phyloP scores from a whole-genome alignment of 2,888 invertebrate genomes.

The Campoletis raptor region DNA sequence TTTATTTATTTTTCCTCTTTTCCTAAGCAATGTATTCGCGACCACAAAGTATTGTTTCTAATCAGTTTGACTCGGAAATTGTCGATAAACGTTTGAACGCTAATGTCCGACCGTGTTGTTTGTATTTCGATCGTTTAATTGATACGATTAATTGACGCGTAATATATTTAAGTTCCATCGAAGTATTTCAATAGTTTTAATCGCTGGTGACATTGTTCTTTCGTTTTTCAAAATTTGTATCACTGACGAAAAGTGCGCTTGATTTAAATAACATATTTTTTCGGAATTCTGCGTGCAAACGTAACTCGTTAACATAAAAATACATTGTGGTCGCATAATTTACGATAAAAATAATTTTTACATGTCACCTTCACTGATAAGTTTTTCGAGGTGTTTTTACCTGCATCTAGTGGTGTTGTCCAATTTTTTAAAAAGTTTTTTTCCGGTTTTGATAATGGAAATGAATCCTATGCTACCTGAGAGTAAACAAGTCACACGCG shows the following conservation, averaged over 20 bases:
- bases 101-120: neutral
- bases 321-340: neutral
- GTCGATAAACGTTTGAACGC: conserved; percentile 35
- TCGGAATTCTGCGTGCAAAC: neutral
- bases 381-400: neutral
- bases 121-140: neutral
- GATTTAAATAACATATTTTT: neutral
- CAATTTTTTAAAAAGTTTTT: neutral
- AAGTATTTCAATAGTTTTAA: neutral
- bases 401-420: neutral
- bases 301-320: neutral
- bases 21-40: conserved; percentile 25
- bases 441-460: conserved; percentile 48
- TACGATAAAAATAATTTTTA: neutral
- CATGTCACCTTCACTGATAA: neutral
- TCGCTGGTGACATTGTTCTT: neutral
- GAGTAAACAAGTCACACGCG: conserved; percentile 1
- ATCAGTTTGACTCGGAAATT: conserved; percentile 56
- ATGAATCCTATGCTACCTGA: conserved; percentile 50
- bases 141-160: neutral
- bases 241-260: neutral
- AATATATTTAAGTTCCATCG: neutral
- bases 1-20: conserved; percentile 17
- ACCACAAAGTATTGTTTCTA: neutral
- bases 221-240: neutral